Conservation (phyloP, 2,888 invertebrate species). For the Stenolophus ochropezus region DNA sequence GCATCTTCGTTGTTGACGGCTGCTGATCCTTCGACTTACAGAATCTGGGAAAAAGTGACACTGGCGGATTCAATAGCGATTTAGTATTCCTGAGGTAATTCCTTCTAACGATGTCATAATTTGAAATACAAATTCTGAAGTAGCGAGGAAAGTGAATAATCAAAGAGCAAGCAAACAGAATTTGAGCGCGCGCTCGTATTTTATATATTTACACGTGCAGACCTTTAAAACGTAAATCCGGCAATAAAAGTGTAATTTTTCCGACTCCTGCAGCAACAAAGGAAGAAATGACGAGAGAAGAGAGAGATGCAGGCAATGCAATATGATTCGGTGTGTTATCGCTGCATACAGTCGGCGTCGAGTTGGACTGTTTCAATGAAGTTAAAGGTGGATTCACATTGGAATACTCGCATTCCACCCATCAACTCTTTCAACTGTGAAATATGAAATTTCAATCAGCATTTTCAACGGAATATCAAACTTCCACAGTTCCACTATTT, state of each 20-base stretch:
- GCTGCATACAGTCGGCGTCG: slow-evolving; percentile 36
- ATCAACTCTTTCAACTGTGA: not conserved
- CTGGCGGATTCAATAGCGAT: not conserved
- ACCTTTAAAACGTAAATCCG: slow-evolving; percentile 31
- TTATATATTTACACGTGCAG: slow-evolving; percentile 35
- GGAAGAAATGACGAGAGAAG: slow-evolving; percentile 29
- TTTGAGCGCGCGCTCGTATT: slow-evolving; percentile 1
- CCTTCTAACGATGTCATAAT: not conserved
- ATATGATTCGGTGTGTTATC: slow-evolving; percentile 39
- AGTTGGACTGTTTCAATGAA: slow-evolving; percentile 14
- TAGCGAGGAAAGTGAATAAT: slow-evolving; percentile 13
- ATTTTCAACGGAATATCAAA: not conserved
- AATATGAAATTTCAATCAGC: not conserved
- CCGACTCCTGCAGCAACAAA: slow-evolving; percentile 35
- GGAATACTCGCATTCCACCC: not conserved
- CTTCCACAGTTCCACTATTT: not conserved
- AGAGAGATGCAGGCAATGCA: not conserved
- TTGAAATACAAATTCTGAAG: slow-evolving; percentile 5
- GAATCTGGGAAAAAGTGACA: not conserved
- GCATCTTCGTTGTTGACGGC: not conserved
- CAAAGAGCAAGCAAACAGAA: slow-evolving; percentile 12
- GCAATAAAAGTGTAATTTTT: slow-evolving; percentile 45
- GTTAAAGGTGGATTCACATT: not conserved
- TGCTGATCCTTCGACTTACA: not conserved
- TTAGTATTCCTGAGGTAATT: not conserved